Evolutionary conservation across 2,888 invertebrate genomes (phyloP).

Genomic region (Synergus itoensis): DNA sequence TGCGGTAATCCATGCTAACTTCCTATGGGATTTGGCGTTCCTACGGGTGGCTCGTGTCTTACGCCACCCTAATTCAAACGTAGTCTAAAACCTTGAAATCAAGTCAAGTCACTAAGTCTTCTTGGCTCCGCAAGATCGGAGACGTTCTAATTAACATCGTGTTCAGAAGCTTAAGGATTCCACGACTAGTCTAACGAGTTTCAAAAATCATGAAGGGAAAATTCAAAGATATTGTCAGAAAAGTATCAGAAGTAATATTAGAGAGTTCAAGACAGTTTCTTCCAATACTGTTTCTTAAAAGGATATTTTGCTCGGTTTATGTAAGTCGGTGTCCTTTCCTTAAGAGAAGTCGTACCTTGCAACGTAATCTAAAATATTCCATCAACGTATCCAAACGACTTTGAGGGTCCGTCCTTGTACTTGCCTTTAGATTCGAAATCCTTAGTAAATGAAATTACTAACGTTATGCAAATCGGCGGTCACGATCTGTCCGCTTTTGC

Average conservation of each 20-base stretch:
- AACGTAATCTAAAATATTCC: not conserved
- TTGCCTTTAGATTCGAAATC: constrained; percentile 39
- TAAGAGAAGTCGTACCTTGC: too few relatives aligned
- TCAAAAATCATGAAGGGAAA: constrained; percentile 69
- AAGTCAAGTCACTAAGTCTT: constrained; percentile 76
- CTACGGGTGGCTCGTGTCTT: constrained; percentile 57
- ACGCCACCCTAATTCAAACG: constrained; percentile 66
- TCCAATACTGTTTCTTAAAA: too few relatives aligned
- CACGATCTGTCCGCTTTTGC: constrained; percentile 75
- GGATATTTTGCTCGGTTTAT: too few relatives aligned
- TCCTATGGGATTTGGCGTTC: constrained; percentile 74
- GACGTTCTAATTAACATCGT: constrained; percentile 77
- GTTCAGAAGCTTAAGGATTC: constrained; percentile 72
- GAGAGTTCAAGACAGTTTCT: too few relatives aligned
- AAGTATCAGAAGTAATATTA: too few relatives aligned
- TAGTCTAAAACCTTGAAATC: constrained; percentile 75
- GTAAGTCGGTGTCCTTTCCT: too few relatives aligned
- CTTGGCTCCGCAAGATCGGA: constrained; percentile 58
- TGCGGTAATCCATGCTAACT: constrained; percentile 76
- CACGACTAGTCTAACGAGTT: constrained; percentile 58
- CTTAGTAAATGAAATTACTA: constrained; percentile 74
- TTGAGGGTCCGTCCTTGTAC: not conserved
- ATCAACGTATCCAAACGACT: not conserved
- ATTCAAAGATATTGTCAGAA: too few relatives aligned
- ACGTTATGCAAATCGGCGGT: constrained; percentile 76